Percentiles rank a stretch among this genome's conserved stretches.
Evolutionary conservation across 2,797 vertebrate species (phyloP).

Genomic region (Apogon talboti): DNA sequence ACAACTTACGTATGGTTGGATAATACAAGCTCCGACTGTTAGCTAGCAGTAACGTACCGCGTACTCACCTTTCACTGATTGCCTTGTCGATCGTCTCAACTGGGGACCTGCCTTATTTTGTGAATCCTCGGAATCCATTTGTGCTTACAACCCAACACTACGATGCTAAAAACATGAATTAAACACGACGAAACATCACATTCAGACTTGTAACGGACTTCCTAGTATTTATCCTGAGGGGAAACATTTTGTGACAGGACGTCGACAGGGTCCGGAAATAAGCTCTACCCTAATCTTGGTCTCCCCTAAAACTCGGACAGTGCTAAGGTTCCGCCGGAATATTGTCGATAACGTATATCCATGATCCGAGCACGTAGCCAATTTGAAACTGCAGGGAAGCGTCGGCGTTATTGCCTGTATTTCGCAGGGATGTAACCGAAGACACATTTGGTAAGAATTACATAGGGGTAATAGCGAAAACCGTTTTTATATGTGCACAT

Average conservation of each 20-base stretch:
- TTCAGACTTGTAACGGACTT: slow-evolving; percentile 11
- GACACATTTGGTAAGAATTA: slow-evolving; percentile 1
- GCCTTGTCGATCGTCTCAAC: slow-evolving; percentile 62
- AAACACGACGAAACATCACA: slow-evolving; percentile 27
- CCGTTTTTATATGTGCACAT: no score
- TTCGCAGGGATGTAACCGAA: slow-evolving; percentile 12
- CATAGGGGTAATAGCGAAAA: not conserved
- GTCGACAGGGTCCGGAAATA: not conserved
- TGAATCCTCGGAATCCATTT: slow-evolving; percentile 65
- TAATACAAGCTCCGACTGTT: slow-evolving; percentile 9
- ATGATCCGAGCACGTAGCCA: not conserved
- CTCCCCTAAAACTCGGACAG: slow-evolving; percentile 14
- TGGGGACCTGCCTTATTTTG: not conserved
- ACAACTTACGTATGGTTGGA: not conserved
- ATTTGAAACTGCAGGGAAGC: not conserved
- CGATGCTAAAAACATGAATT: not conserved
- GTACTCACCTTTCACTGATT: slow-evolving; percentile 51
- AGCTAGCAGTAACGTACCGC: not conserved
- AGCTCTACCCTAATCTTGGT: not conserved
- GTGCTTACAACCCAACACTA: not conserved
- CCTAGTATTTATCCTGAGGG: slow-evolving; percentile 5
- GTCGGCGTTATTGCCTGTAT: not conserved
- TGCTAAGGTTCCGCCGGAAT: slow-evolving; percentile 38
- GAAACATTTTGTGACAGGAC: slow-evolving; percentile 36
- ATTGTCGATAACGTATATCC: not conserved